Evolutionary conservation across 2,113 vertebrate genomes (phyloP).

Genomic region (Meriones unguiculatus): DNA sequence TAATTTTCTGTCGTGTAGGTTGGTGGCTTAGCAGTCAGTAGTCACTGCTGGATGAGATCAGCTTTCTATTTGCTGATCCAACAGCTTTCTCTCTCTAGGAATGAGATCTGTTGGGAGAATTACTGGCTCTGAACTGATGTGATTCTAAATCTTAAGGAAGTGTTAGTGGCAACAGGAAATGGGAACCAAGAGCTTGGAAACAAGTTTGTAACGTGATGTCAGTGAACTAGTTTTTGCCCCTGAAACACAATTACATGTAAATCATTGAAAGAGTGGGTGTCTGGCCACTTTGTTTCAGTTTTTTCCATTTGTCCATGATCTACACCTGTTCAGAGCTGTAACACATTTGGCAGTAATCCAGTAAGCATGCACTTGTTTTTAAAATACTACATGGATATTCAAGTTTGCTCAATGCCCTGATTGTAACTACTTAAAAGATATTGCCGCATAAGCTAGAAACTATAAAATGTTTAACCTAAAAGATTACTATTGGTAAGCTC

Average conservation of each 20-base stretch:
- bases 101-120: conserved; percentile 33
- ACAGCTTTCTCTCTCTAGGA: conserved; percentile 49
- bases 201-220: conserved; percentile 79
- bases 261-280: conserved; percentile 69
- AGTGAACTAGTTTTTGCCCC: conserved; percentile 47
- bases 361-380: conserved; percentile 77
- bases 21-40: conserved; percentile 13
- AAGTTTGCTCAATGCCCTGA: conserved; percentile 53
- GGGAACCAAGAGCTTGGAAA: conserved; percentile 78
- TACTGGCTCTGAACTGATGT: conserved; percentile 49
- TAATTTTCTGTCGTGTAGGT: neutral
- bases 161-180: conserved; percentile 76
- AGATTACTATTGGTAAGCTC: neutral
- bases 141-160: conserved; percentile 74
- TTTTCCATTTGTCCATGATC: conserved; percentile 59
- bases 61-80: conserved; percentile 41
- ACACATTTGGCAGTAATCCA: conserved; percentile 65
- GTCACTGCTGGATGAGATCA: neutral
- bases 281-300: conserved; percentile 68
- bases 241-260: conserved; percentile 62
- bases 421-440: conserved; percentile 62
- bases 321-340: conserved; percentile 67
- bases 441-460: conserved; percentile 20
- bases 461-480: conserved; percentile 49
- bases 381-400: conserved; percentile 64